Percentiles rank a stretch among this genome's conserved stretches.
Evolutionary conservation across 2,113 vertebrate genomes (phyloP).

Genomic region (Callipepla squamata): DNA sequence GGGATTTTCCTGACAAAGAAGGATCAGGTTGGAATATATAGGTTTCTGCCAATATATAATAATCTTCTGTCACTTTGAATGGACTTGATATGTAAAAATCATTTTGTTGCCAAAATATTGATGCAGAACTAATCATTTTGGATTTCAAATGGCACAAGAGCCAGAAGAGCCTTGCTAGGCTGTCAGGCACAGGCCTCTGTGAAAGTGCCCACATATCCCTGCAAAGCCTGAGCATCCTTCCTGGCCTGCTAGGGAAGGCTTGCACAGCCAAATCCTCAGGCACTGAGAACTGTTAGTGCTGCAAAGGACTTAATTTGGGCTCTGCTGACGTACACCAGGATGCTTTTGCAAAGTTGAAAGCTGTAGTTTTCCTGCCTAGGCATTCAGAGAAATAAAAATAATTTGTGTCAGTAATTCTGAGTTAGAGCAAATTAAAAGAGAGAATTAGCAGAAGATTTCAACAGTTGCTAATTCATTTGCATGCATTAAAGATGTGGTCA

Average conservation of each 20-base stretch:
- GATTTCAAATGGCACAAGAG: neutral
- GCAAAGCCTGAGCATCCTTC: neutral
- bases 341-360: neutral
- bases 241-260: rapidly evolving
- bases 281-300: neutral
- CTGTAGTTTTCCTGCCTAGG: neutral
- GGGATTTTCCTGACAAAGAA: neutral
- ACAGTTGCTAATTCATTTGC: neutral
- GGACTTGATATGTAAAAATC: neutral
- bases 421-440: neutral
- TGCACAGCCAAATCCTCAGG: neutral
- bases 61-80: neutral
- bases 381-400: neutral
- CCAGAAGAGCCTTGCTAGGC: neutral
- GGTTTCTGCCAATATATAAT: neutral
- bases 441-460: neutral
- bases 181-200: neutral
- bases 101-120: neutral
- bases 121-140: neutral
- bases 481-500: neutral
- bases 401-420: neutral
- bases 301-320: neutral
- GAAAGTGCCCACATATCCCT: neutral
- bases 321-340: neutral
- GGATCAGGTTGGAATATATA: neutral